Conservation (phyloP, 2,888 invertebrate species). For the Drosophila recens region DNA sequence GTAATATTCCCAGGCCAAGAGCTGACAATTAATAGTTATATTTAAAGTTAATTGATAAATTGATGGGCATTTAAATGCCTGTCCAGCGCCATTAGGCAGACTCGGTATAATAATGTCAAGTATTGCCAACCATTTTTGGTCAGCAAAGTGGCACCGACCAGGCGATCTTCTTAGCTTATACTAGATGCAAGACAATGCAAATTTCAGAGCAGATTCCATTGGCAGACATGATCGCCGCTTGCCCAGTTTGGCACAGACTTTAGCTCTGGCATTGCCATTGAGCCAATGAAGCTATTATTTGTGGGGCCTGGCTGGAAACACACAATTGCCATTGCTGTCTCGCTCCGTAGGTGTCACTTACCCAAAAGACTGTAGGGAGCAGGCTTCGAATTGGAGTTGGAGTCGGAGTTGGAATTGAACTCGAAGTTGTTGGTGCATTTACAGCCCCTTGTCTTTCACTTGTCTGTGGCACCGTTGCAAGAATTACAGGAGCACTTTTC, state of each 20-base stretch:
- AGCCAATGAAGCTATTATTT: slow-evolving; percentile 81
- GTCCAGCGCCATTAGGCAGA: slow-evolving; percentile 43
- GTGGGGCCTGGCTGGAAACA: slow-evolving; percentile 52
- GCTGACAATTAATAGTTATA: slow-evolving; percentile 70
- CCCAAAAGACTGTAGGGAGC: slow-evolving; percentile 47
- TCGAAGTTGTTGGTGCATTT: slow-evolving; percentile 8
- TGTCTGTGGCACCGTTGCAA: slow-evolving; percentile 63
- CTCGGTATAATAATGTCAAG: slow-evolving; percentile 72
- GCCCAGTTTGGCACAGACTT: slow-evolving; percentile 61
- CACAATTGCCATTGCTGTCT: slow-evolving; percentile 56
- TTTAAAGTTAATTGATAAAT: slow-evolving; percentile 64
- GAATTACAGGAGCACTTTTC: slow-evolving; percentile 82
- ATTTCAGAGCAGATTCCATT: slow-evolving; percentile 75
- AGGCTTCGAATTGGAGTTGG: neutral
- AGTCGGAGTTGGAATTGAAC: slow-evolving; percentile 23
- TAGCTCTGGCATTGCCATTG: slow-evolving; percentile 35
- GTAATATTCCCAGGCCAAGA: slow-evolving; percentile 40
- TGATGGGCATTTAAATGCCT: slow-evolving; percentile 76
- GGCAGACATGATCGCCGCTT: slow-evolving; percentile 51
- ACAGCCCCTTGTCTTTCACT: slow-evolving; percentile 68
- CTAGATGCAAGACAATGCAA: slow-evolving; percentile 72
- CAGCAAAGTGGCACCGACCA: slow-evolving; percentile 46
- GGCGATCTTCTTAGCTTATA: neutral
- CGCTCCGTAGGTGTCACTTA: slow-evolving; percentile 74
- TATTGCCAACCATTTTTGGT: slow-evolving; percentile 68